phyloP scores from a whole-genome alignment of 2,797 vertebrate genomes.

The Epinephelus coioides region DNA sequence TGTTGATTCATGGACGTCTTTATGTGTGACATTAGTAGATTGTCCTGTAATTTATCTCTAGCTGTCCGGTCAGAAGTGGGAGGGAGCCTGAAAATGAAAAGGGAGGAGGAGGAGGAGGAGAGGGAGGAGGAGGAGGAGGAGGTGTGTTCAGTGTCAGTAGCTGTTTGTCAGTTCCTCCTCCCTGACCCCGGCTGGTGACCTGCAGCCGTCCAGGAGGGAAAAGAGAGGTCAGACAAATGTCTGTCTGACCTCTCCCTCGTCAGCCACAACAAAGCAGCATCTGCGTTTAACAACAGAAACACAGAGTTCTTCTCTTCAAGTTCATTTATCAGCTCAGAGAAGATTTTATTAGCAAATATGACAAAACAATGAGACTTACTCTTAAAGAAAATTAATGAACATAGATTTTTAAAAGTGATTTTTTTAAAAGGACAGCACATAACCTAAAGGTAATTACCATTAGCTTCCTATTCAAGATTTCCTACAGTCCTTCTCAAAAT shows the following conservation, averaged over 20 bases:
- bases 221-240: slow-evolving; percentile 33
- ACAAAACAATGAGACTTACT: not conserved
- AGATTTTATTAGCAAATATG: not conserved
- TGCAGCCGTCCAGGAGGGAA: slow-evolving; percentile 10
- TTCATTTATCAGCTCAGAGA: not conserved
- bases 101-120: not conserved
- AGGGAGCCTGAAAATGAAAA: not conserved
- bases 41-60: not conserved
- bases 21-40: not conserved
- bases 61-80: not conserved
- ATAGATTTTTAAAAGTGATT: not conserved
- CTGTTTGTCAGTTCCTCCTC: slow-evolving; percentile 8
- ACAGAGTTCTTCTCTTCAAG: not conserved
- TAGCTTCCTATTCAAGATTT: too few relatives aligned
- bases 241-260: slow-evolving; percentile 13
- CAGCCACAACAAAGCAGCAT: not conserved
- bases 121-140: not conserved
- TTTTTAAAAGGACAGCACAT: too few relatives aligned
- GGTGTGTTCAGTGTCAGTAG: slow-evolving; percentile 16
- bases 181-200: slow-evolving; percentile 27
- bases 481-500: not conserved
- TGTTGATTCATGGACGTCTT: not conserved
- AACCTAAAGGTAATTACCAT: too few relatives aligned
- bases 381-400: not conserved
- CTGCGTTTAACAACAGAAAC: slow-evolving; percentile 5